Percentiles rank a stretch among this genome's conserved stretches.
phyloP scores from a whole-genome alignment of 92 coral and sea anemone genomes.

The Actinostola sp. region DNA sequence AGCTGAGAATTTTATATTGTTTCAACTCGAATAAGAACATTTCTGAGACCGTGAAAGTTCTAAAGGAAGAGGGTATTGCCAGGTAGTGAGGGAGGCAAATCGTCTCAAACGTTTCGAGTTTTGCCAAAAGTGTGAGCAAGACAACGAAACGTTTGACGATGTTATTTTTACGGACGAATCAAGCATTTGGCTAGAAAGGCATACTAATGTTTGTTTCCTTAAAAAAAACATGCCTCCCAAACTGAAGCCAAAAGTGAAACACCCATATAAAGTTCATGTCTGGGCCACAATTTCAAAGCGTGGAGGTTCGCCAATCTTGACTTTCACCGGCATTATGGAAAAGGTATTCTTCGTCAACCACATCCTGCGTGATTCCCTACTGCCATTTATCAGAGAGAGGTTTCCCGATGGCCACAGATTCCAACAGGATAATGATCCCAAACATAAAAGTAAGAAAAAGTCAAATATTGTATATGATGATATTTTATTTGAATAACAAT shows the following conservation, averaged over 20 bases:
- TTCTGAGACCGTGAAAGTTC: conserved; percentile 4
- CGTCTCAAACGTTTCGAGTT: conserved; percentile 41
- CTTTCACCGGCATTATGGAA: conserved; percentile 52
- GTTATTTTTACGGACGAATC: conserved; percentile 66
- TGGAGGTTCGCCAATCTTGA: conserved; percentile 39
- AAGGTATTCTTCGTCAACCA: conserved; percentile 14
- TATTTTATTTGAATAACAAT: too few species aligned
- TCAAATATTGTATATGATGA: too few species aligned
- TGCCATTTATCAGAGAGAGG: conserved; percentile 40
- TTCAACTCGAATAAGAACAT: conserved; percentile 1
- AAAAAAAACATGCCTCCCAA: conserved; percentile 50
- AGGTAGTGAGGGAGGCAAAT: conserved; percentile 33
- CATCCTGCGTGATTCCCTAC: conserved; percentile 16
- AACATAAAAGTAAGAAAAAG: too few species aligned
- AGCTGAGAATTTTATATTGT: conserved; percentile 5
- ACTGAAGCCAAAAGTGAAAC: conserved; percentile 54
- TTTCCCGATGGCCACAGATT: conserved; percentile 53
- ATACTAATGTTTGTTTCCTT: conserved; percentile 35
- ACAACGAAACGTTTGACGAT: conserved; percentile 41
- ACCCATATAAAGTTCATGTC: conserved; percentile 54
- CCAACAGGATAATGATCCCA: too few species aligned
- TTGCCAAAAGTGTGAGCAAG: conserved; percentile 32
- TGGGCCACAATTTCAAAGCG: conserved; percentile 57
- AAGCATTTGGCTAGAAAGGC: conserved; percentile 46
- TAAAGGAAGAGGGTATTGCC: conserved; percentile 17